Percentiles rank a stretch among this genome's conserved stretches.
These are phyloP conservation scores for Neuroterus valhalla DNA, from an alignment of 1,140 invertebrate species.

Conservation along the genomic window DNA sequence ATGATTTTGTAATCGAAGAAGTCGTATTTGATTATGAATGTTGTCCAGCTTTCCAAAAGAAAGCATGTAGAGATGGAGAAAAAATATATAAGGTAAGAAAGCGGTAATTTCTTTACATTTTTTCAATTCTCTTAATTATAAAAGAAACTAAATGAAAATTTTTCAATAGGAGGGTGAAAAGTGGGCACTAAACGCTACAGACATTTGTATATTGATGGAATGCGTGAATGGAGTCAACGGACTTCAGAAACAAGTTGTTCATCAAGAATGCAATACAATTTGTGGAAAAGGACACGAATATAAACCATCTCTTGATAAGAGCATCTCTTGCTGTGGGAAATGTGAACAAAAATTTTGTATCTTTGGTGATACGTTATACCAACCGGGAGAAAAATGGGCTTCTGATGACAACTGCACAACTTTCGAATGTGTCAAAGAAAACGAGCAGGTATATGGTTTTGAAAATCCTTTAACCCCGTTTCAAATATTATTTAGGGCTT, in stretches of 20 bases:
- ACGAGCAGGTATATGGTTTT: constrained; percentile 61
- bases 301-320: constrained; percentile 56
- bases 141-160: neutral
- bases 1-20: constrained; percentile 76
- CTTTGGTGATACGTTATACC: constrained; percentile 75
- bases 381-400: constrained; percentile 77
- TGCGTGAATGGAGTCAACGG: constrained; percentile 72
- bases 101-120: neutral
- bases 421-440: constrained; percentile 74
- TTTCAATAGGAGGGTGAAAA: constrained; percentile 73
- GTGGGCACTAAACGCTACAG: constrained; percentile 74
- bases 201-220: constrained; percentile 75
- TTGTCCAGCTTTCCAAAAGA: constrained; percentile 77
- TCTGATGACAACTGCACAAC: constrained; percentile 82
- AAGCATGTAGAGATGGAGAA: constrained; percentile 78
- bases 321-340: constrained; percentile 79
- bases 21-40: constrained; percentile 76
- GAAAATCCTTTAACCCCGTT: no score
- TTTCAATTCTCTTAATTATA: no score
- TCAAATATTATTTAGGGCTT: no score
- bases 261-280: constrained; percentile 56
- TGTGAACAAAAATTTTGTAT: constrained; percentile 82
- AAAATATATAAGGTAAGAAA: constrained; percentile 74
- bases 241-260: constrained; percentile 69
- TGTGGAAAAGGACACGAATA: constrained; percentile 73